These are phyloP conservation scores for Lobophora halterata DNA, from an alignment of 2,888 invertebrate species.

Conservation along the genomic window DNA sequence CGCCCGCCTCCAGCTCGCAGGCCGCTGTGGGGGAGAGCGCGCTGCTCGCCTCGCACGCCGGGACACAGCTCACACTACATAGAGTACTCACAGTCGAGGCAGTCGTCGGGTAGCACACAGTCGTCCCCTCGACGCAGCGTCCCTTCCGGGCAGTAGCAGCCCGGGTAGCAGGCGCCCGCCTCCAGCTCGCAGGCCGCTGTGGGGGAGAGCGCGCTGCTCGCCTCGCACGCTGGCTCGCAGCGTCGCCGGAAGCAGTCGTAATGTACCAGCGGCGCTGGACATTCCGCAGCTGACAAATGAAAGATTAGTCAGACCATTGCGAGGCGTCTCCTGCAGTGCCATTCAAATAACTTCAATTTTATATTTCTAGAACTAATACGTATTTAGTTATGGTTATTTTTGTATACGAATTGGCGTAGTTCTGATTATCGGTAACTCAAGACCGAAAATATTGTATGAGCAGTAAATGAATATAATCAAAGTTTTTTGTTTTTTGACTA, in stretches of 20 bases:
- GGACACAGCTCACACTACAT: slow-evolving; percentile 1
- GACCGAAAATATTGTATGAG: too few relatives aligned
- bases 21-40: too few relatives aligned
- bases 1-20: too few relatives aligned
- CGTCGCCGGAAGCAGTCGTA: slow-evolving; percentile 89
- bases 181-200: slow-evolving; percentile 81
- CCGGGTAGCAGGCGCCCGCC: slow-evolving; percentile 87
- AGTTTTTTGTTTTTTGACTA: too few relatives aligned
- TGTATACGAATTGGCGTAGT: too few relatives aligned
- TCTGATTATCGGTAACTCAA: too few relatives aligned
- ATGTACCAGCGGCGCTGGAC: slow-evolving; percentile 88
- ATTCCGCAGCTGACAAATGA: slow-evolving; percentile 81
- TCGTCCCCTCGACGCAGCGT: slow-evolving; percentile 81
- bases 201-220: slow-evolving; percentile 67
- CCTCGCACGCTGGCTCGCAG: slow-evolving; percentile 89
- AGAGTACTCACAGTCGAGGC: slow-evolving; percentile 85
- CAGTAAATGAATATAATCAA: too few relatives aligned
- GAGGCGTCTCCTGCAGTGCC: too few relatives aligned
- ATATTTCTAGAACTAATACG: too few relatives aligned
- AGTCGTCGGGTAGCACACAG: slow-evolving; percentile 86
- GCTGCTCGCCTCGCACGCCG: slow-evolving; percentile 81
- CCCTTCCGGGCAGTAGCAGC: slow-evolving; percentile 92
- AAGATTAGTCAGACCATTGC: too few relatives aligned
- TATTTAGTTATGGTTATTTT: too few relatives aligned
- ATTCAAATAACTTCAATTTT: too few relatives aligned